Percentiles rank a stretch among this genome's conserved stretches.
These are phyloP conservation scores for Drosophila fulvimacula DNA, from an alignment of 2,888 invertebrate genomes.

Conservation along the genomic window DNA sequence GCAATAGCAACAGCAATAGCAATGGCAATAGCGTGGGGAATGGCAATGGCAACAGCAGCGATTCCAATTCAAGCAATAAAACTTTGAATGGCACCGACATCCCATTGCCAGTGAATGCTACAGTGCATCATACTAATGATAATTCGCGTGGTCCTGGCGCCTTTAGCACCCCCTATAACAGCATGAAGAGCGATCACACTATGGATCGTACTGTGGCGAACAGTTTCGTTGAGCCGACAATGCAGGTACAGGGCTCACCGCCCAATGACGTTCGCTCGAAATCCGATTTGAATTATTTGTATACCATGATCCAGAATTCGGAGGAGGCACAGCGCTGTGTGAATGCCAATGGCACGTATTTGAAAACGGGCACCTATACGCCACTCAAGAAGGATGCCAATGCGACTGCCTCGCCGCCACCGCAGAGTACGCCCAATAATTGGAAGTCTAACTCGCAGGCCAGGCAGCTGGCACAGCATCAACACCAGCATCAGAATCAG, in stretches of 20 bases:
- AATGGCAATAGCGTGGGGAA: background rate
- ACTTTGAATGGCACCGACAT: constrained; percentile 28
- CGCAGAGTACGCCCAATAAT: background rate
- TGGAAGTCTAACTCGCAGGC: background rate
- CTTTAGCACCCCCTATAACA: constrained; percentile 39
- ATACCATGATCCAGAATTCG: constrained; percentile 83
- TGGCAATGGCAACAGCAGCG: constrained; percentile 28
- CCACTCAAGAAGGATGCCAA: constrained; percentile 78
- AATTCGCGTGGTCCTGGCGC: constrained; percentile 17
- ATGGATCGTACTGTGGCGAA: no score
- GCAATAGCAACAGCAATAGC: background rate
- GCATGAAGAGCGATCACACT: background rate
- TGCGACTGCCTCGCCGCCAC: constrained; percentile 1
- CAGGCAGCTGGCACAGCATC: background rate
- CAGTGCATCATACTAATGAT: background rate
- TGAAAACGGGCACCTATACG: constrained; percentile 84
- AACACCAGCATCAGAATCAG: background rate
- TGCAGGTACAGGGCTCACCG: background rate
- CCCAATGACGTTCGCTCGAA: constrained; percentile 9
- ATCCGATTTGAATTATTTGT: constrained; percentile 78
- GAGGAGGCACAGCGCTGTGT: constrained; percentile 82
- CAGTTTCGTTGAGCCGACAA: constrained; percentile 3
- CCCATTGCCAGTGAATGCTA: background rate
- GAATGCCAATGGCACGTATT: constrained; percentile 82
- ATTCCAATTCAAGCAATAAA: constrained; percentile 36